These are phyloP conservation scores for Lathamus discolor DNA, from an alignment of 2,113 vertebrate genomes.

Conservation along the genomic window DNA sequence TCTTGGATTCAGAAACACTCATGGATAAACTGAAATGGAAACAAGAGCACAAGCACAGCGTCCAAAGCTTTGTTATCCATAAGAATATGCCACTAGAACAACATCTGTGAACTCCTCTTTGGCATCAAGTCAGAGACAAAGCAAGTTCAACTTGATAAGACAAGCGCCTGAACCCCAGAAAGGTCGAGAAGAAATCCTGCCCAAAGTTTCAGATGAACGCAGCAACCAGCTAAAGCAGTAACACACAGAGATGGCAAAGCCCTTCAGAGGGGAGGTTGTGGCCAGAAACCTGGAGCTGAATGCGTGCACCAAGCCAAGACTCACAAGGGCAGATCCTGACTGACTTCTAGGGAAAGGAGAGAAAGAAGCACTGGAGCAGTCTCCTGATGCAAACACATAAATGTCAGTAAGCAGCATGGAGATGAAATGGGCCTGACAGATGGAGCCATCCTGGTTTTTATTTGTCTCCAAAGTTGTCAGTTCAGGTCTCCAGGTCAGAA, in stretches of 20 bases:
- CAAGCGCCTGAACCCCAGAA: background rate
- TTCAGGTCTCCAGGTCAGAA: slow-evolving; percentile 76
- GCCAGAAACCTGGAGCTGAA: background rate
- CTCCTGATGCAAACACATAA: background rate
- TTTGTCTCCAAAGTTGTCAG: slow-evolving; percentile 73
- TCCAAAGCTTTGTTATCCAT: background rate
- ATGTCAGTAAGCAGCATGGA: slow-evolving; percentile 18
- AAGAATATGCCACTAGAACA: background rate
- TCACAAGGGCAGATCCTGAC: background rate
- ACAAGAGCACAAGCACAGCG: background rate
- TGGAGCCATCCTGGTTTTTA: slow-evolving; percentile 60
- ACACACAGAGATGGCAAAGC: background rate
- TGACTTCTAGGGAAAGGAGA: background rate
- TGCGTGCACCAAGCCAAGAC: background rate
- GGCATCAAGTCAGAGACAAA: background rate
- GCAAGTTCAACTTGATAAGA: background rate
- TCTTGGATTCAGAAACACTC: background rate
- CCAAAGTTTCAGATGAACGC: background rate
- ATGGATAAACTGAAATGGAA: background rate
- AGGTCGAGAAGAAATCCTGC: background rate
- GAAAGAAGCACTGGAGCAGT: background rate
- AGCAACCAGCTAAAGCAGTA: background rate
- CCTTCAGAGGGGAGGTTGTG: background rate
- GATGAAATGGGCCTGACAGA: slow-evolving; percentile 55
- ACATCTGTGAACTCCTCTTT: background rate